Conservation (phyloP, 2,797 vertebrate genomes). For the Gymnothorax javanicus region DNA sequence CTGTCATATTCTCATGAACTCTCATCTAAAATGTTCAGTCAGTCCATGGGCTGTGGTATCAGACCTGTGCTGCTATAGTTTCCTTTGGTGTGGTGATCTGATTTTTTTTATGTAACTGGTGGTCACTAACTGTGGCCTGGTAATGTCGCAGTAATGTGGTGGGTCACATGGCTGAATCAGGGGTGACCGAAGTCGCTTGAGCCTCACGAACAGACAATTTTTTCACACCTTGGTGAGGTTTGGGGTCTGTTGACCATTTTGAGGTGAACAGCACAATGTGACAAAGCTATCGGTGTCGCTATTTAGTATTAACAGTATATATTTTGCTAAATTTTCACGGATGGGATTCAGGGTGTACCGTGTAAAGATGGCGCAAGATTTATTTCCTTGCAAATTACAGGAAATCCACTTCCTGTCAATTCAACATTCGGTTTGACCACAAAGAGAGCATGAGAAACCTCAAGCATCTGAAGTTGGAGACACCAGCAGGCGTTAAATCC, state of each 20-base stretch:
- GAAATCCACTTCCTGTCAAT: constrained; percentile 60
- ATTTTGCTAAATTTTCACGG: not conserved
- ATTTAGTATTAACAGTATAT: no score
- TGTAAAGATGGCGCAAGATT: constrained; percentile 12
- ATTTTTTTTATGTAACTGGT: not conserved
- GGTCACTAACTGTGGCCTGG: constrained; percentile 10
- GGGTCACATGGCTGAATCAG: not conserved
- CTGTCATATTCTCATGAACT: not conserved
- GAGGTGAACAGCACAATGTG: not conserved
- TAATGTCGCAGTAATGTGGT: not conserved
- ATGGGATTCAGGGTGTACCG: not conserved
- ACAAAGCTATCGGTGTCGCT: not conserved
- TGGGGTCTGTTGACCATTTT: not conserved
- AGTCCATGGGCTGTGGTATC: not conserved
- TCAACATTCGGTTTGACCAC: constrained; percentile 44
- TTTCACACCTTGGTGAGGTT: not conserved
- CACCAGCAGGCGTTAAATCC: not conserved
- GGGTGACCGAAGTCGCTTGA: constrained; percentile 14
- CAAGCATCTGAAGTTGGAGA: not conserved
- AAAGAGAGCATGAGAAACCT: not conserved
- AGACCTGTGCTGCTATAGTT: not conserved
- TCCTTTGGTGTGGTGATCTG: not conserved
- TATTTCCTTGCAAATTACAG: constrained; percentile 51
- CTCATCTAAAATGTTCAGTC: not conserved
- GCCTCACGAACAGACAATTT: constrained; percentile 24